Base-by-base conservation (phyloP, 2,888 invertebrate species). In the Cephonodes hylas region DNA sequence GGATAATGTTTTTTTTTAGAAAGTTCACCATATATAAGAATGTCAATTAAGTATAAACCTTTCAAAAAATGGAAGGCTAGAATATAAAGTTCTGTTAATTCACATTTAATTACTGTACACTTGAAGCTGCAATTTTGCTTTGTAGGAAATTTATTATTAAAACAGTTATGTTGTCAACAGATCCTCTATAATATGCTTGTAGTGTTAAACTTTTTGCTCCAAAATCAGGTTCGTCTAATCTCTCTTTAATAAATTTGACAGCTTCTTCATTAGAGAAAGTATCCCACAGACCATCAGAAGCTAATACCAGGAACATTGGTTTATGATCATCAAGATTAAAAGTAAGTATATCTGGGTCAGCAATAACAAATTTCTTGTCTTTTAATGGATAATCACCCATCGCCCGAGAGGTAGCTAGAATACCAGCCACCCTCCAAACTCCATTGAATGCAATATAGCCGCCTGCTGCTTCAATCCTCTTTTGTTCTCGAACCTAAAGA, bases 211-310 rank as follows among this genome's bases (percentile, higher is more conserved):
- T 97, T 88, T 97, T 98, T 61, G 99, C 98, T 66, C 98, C 98
- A 89, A 94, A 97, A 83, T 97, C 96, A 3, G 96, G 95, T 88
- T 98, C 98, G 77, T 96, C 94, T 45, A 98, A 93, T 72, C 96
- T 94, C 75, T 97, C 96, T 86, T 96, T 96, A 60, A 98, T 95
- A 84, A 96, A 98, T 72, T 95, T 95, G 13, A 98, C 95, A 25
- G 99, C 99, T 86, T 99, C 99, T 83, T 99, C 98, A 86, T 99
- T 99, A 46, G 96, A 94, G 84, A 99, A 98, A 20, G 97, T 98
- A 84, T 99, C 99, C 99, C 99, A 99, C 34, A 99, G 93, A 1
- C 99, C 99, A 92, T 99, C 99, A 0, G 98, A 97, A 13, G 99
- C 99, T 63, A 99, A 93, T 66, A 99, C 95, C 72, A 99, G 89